Base-by-base conservation (phyloP, 2,888 invertebrate genomes). In the Papilio protenor region DNA sequence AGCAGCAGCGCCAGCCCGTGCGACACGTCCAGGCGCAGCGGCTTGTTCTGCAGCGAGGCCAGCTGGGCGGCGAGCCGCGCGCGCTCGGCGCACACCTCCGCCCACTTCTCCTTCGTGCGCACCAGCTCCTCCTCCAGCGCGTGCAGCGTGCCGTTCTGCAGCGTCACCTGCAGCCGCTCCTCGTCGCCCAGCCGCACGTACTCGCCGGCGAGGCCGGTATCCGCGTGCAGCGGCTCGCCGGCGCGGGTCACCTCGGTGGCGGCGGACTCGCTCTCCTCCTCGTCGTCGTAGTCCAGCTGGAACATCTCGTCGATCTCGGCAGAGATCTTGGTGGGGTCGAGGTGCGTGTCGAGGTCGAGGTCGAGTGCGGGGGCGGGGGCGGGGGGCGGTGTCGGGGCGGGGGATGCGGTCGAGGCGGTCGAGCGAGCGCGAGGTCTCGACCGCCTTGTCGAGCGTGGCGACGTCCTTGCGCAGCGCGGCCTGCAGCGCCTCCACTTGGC, bases 61-160 rank as follows among this genome's bases (percentile, higher is more conserved):
- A 97, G 94, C 87, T 96, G 96, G 80, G 95, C 93, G 66, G 95
- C 93, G 64, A 97, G 91, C 76, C 95, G 93, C 77, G 95, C 93
- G 84, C 96, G 96, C 84, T 97, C 97, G 45, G 95, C 95, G 84
- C 95, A 93, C 79, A 95, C 96, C 83, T 95, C 95, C 79, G 96
- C 96, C 94, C 96, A 97, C 83, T 96, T 95, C 88, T 97, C 96
- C 87, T 97, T 97, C 80, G 97, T 95, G 73, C 96, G 94, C 77
- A 96, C 96, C 84, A 97, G 91, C 89, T 97, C 97, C 88, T 97
- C 97, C 87, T 97, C 96, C 40, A 97, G 92, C 85, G 96, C 95
- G 85, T 95, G 95, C 85, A 96, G 89, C 86, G 96, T 92, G 47
- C 96, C 95, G 85, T 93, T 92, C 82, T 92, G 92, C 81, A 94